Percentiles rank a stretch among this genome's conserved stretches.
These are phyloP conservation scores for Eira barbara DNA, from an alignment of 2,113 vertebrate species.

Conservation along the genomic window DNA sequence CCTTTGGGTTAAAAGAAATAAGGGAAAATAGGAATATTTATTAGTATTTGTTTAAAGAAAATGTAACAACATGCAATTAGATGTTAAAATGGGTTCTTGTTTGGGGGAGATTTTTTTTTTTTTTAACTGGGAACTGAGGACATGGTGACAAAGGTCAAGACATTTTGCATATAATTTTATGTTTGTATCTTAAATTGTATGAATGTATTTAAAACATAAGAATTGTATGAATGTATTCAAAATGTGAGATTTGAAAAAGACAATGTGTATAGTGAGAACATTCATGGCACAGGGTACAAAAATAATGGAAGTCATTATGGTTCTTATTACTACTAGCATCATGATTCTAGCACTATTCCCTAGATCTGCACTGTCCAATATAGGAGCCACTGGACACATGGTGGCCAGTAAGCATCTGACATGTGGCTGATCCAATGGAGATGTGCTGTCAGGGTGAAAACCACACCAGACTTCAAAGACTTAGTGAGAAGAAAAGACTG, in stretches of 20 bases:
- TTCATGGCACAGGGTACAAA: not conserved
- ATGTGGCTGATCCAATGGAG: not conserved
- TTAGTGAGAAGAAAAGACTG: not conserved
- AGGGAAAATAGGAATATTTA: not conserved
- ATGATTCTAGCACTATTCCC: not conserved
- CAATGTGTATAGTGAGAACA: not conserved
- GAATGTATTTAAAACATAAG: not conserved
- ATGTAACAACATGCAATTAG: not conserved
- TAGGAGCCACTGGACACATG: not conserved
- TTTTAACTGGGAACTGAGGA: not conserved
- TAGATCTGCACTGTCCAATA: not conserved
- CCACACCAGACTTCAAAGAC: not conserved
- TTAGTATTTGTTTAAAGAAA: not conserved
- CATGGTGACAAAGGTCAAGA: not conserved
- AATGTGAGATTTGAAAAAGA: not conserved
- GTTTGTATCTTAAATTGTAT: not conserved
- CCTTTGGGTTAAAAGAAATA: not conserved
- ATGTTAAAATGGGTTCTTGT: not conserved
- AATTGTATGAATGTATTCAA: not conserved
- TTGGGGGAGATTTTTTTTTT: not conserved
- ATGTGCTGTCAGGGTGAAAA: not conserved
- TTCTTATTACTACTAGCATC: not conserved
- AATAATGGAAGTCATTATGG: not conserved
- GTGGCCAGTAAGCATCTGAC: not conserved
- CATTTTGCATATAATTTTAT: not conserved